A percentile compares a stretch with the other conserved stretches of the same genome.
Conservation (phyloP, 2,888 invertebrate species). For the Apotomis betuletana region DNA sequence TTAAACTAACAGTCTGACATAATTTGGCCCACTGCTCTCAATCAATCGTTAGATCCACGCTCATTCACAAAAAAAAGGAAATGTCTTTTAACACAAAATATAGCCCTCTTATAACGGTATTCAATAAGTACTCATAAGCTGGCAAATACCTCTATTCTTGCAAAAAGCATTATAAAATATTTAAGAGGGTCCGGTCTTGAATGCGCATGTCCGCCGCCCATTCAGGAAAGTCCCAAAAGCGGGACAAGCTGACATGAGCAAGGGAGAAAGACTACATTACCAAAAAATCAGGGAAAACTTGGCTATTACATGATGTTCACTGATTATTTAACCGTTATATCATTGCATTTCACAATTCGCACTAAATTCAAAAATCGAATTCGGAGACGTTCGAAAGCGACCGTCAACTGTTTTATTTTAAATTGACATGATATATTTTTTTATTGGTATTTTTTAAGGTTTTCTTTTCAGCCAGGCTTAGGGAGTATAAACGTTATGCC, state of each 20-base stretch:
- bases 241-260: conserved; percentile 54
- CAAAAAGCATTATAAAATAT: conserved; percentile 30
- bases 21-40: not conserved
- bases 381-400: not conserved
- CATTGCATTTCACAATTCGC: conserved; percentile 10
- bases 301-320: conserved; percentile 45
- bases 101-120: not conserved
- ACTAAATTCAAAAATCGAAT: not conserved
- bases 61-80: not conserved
- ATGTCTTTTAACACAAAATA: not conserved
- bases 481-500: not conserved
- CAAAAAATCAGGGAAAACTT: conserved; percentile 66
- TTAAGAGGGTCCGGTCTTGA: conserved; percentile 49
- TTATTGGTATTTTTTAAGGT: not conserved
- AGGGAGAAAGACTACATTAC: conserved; percentile 56
- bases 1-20: conserved; percentile 8
- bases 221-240: conserved; percentile 67
- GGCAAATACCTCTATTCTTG: conserved; percentile 24
- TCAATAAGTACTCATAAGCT: not conserved
- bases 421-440: not conserved
- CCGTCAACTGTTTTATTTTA: not conserved
- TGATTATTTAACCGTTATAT: conserved; percentile 42
- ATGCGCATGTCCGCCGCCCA: conserved; percentile 74
- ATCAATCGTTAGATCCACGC: conserved; percentile 6
- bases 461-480: conserved; percentile 3